phyloP scores from a whole-genome alignment of 2,797 vertebrate genomes.

The Microcaecilia unicolor region DNA sequence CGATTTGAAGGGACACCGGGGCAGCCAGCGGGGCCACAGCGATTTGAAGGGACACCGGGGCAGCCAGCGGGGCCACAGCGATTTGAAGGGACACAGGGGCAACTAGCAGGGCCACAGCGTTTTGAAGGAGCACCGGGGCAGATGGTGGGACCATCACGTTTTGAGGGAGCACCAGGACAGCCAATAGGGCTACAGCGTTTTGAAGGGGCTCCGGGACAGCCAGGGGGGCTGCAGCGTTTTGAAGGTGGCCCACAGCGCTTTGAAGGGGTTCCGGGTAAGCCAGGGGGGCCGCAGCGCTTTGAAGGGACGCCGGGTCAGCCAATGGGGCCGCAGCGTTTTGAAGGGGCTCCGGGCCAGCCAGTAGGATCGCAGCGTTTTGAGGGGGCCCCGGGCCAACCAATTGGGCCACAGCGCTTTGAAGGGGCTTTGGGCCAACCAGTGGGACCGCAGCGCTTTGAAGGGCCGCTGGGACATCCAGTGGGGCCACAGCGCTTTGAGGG shows the following conservation, averaged over 20 bases:
- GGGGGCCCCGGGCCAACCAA: slow-evolving; percentile 50
- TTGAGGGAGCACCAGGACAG: slow-evolving; percentile 55
- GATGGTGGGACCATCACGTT: slow-evolving; percentile 18
- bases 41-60: slow-evolving; percentile 48
- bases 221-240: too few species aligned
- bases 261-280: too few species aligned
- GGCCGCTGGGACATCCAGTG: slow-evolving; percentile 49
- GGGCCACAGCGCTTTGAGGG: slow-evolving; percentile 66
- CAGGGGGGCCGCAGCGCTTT: slow-evolving; percentile 56
- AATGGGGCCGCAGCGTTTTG: slow-evolving; percentile 59
- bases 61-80: slow-evolving; percentile 30
- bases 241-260: slow-evolving; percentile 51
- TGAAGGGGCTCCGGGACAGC: slow-evolving; percentile 66
- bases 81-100: slow-evolving; percentile 34
- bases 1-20: slow-evolving; percentile 66
- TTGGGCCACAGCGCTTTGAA: too few species aligned
- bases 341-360: slow-evolving; percentile 50
- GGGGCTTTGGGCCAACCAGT: too few species aligned
- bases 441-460: slow-evolving; percentile 64
- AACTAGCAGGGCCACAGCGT: slow-evolving; percentile 12
- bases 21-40: slow-evolving; percentile 57
- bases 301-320: slow-evolving; percentile 58
- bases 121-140: slow-evolving; percentile 34
- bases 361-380: slow-evolving; percentile 61
- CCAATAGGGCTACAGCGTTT: slow-evolving; percentile 61